Base-by-base conservation (phyloP, 2,888 invertebrate genomes). In the Dryomyza anilis region DNA sequence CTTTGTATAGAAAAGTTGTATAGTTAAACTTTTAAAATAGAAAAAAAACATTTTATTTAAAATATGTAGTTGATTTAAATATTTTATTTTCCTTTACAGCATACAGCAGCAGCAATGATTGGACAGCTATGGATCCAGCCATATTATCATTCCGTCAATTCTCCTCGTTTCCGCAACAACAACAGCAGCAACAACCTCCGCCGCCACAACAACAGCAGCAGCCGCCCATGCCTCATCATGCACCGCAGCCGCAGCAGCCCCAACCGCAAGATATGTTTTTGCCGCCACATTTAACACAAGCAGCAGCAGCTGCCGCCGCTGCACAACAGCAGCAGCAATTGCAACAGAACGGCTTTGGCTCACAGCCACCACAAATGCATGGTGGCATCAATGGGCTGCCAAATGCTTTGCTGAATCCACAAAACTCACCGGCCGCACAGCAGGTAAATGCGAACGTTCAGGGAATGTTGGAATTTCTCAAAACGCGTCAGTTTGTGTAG, bases 81-180 rank as follows among this genome's bases (percentile, higher is more conserved):
- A n/a, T n/a, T n/a, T n/a, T 43, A 16, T 2, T 43, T 43, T 43
- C n/a, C n/a, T 16, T 59, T 59, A n/a, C 16, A 61, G 61, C 29
- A 19, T 61, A 61, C 53, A 60, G 30, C 76, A 83, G 84, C 71
- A 86, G 86, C 77, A 89, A 90, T 73, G 94, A 95, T 85, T 95
- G 95, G 94, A 93, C 94, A 75, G 89, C 93, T 72, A 89, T 96
- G 86, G 96, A 97, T 86, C 95, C 96, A 66, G 96, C 96, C 72
- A 96, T 96, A 73, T 78, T 83, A 70, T 83, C 83, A 67, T 83
- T 81, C 73, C 77, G 83, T 67, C 83, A 83, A 74, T 83, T 78
- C 70, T 82, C 84, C 65, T 78, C 81, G 63, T 83, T 79, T 74
- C 80, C 81, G 53, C 83, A 83, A 65, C 84, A 81, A 65, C 75